Conservation (phyloP, 35 echinoderm and acorn worm species). For the Hemicentrotus pulcherrimus region DNA sequence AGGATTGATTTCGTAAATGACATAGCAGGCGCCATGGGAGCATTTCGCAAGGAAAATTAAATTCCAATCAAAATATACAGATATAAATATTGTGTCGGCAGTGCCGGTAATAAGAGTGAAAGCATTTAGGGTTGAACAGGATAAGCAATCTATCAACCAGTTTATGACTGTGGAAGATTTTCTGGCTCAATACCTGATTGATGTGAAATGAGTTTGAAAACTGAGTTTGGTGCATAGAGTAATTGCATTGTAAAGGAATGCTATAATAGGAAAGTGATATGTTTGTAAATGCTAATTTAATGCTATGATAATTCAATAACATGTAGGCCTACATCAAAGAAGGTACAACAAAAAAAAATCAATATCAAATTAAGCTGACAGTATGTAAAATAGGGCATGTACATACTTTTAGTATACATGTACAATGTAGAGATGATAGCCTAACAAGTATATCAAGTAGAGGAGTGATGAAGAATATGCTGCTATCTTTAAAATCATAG, state of each 20-base stretch:
- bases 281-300: not conserved
- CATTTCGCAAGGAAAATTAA: slow-evolving; percentile 5
- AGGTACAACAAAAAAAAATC: too few relatives aligned
- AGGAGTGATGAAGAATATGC: too few relatives aligned
- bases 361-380: too few relatives aligned
- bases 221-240: not conserved
- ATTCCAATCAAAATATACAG: slow-evolving; percentile 19
- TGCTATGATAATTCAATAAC: not conserved
- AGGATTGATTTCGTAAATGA: slow-evolving; percentile 18
- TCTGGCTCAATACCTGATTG: not conserved
- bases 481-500: too few relatives aligned
- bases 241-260: not conserved
- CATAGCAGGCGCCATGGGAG: slow-evolving; percentile 14
- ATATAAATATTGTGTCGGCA: not conserved
- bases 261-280: not conserved
- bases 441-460: too few relatives aligned
- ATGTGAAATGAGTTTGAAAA: not conserved
- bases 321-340: too few relatives aligned
- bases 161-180: not conserved
- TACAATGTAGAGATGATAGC: too few relatives aligned
- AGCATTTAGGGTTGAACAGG: not conserved
- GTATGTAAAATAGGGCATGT: too few relatives aligned
- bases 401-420: too few relatives aligned
- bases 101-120: not conserved
- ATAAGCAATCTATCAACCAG: not conserved